Evolutionary conservation across 2,888 invertebrate genomes (phyloP).

Genomic region (Drosophila kanekoi): DNA sequence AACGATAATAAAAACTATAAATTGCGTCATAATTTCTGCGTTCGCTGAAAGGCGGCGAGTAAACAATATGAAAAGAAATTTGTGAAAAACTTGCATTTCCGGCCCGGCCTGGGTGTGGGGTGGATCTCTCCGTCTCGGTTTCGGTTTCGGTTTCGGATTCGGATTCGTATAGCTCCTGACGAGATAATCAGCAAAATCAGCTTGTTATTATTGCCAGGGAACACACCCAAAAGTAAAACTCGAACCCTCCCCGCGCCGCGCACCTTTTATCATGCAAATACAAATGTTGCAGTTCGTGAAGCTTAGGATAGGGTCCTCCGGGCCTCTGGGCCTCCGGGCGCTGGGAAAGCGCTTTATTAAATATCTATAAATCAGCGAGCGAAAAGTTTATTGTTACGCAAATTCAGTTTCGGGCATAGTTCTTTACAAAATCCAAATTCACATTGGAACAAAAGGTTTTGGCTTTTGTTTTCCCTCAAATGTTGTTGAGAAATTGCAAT

Average conservation of each 20-base stretch:
- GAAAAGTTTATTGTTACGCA: slow-evolving; percentile 72
- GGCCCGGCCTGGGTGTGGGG: slow-evolving; percentile 3
- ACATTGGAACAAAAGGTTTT: slow-evolving; percentile 64
- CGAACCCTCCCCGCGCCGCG: neutral
- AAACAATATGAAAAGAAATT: slow-evolving; percentile 43
- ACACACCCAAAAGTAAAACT: slow-evolving; percentile 25
- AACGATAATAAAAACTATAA: slow-evolving; percentile 71
- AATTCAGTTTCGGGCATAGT: slow-evolving; percentile 42
- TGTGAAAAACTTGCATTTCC: slow-evolving; percentile 64
- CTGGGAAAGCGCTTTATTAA: slow-evolving; percentile 77
- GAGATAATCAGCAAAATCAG: slow-evolving; percentile 57
- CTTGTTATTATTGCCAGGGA: slow-evolving; percentile 45
- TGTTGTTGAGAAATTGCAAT: slow-evolving; percentile 69
- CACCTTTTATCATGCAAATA: slow-evolving; percentile 54
- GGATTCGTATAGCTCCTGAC: slow-evolving; percentile 24
- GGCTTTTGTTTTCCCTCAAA: slow-evolving; percentile 50
- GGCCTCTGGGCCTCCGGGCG: slow-evolving; percentile 38
- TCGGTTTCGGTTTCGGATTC: neutral
- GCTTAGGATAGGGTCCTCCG: slow-evolving; percentile 25
- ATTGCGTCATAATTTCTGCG: slow-evolving; percentile 74
- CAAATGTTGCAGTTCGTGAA: slow-evolving; percentile 13
- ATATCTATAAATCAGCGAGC: slow-evolving; percentile 74
- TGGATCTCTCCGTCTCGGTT: neutral
- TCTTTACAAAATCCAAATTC: slow-evolving; percentile 40
- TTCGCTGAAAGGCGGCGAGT: slow-evolving; percentile 48